Evolutionary conservation across 2,113 vertebrate species (phyloP).

Genomic region (Cinclus mexicanus): DNA sequence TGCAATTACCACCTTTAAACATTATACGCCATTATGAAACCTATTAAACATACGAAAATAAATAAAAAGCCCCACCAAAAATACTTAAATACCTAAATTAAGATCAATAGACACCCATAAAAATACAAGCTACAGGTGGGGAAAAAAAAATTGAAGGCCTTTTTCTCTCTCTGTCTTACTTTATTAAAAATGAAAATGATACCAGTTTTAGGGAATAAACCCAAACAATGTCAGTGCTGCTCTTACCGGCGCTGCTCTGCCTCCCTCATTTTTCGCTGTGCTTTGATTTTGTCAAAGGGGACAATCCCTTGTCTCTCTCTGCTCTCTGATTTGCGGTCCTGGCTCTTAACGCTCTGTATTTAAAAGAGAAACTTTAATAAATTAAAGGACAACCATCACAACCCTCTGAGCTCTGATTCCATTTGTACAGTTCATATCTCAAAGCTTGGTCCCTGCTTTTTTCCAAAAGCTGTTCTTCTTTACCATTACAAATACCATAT

Average conservation of each 20-base stretch:
- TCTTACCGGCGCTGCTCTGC: constrained; percentile 88
- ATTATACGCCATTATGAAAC: background rate
- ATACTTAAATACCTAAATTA: background rate
- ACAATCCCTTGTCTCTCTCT: constrained; percentile 90
- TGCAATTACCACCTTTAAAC: background rate
- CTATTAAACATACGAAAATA: background rate
- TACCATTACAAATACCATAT: background rate
- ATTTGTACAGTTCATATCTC: background rate
- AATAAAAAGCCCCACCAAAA: background rate
- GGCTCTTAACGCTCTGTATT: constrained; percentile 88
- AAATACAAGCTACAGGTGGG: background rate
- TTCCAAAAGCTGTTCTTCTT: background rate
- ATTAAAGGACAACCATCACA: background rate
- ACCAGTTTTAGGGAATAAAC: accelerated
- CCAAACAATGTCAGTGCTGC: too few relatives aligned
- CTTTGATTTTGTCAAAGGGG: constrained; percentile 93
- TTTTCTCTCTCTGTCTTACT: background rate
- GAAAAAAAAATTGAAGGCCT: background rate
- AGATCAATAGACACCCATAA: background rate
- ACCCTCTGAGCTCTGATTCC: background rate
- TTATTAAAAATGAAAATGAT: background rate
- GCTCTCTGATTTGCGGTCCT: constrained; percentile 88
- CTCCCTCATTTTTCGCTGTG: constrained; percentile 89
- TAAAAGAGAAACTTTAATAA: background rate
- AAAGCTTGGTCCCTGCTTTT: background rate